phyloP scores from a whole-genome alignment of 2,113 vertebrate genomes.

The Hypanus sabinus region DNA sequence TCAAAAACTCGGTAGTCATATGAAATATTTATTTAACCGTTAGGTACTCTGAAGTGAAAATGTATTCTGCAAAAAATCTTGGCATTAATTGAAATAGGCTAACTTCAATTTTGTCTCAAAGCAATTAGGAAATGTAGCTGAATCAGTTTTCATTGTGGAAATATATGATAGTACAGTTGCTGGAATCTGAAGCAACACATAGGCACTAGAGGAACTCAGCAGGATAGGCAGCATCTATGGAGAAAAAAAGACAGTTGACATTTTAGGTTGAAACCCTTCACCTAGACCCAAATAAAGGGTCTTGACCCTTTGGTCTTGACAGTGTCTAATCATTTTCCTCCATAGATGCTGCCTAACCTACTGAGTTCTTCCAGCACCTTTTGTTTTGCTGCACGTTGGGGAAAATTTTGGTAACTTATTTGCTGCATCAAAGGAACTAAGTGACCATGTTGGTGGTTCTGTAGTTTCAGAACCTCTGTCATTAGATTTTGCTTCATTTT shows the following conservation, averaged over 20 bases:
- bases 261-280: too few species aligned
- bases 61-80: background rate
- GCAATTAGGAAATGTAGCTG: background rate
- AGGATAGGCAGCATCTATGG: too few species aligned
- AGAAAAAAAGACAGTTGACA: too few species aligned
- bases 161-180: background rate
- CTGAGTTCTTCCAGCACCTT: too few species aligned
- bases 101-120: background rate
- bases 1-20: background rate
- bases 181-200: too few species aligned
- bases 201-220: too few species aligned
- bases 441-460: background rate
- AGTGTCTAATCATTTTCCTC: too few species aligned
- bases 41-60: background rate
- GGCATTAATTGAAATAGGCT: background rate
- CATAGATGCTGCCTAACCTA: too few species aligned
- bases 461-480: background rate
- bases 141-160: background rate
- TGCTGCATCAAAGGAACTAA: background rate
- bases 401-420: background rate
- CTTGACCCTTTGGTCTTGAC: too few species aligned
- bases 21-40: background rate
- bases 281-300: too few species aligned
- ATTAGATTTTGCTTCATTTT: background rate
- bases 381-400: too few species aligned